Percentiles rank a stretch among this genome's conserved stretches.
Conservation (phyloP, 1,140 invertebrate genomes). For the Drosophila simulans region DNA sequence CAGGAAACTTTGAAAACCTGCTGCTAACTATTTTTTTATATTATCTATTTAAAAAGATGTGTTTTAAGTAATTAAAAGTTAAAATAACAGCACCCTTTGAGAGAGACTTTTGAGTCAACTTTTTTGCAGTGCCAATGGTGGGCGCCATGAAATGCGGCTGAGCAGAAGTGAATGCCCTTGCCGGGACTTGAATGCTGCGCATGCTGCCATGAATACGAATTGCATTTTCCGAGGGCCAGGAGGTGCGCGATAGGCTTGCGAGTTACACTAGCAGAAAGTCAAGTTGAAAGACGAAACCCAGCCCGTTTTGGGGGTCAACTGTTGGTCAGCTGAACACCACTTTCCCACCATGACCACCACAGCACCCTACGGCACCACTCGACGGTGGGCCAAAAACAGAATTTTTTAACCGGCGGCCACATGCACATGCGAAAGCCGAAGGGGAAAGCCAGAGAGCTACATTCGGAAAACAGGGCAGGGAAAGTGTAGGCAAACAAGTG, state of each 20-base stretch:
- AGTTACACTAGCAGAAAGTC: conserved; percentile 66
- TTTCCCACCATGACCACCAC: conserved; percentile 3
- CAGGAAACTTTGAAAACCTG: too few species aligned
- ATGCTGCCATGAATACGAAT: conserved; percentile 75
- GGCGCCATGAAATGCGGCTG: conserved; percentile 17
- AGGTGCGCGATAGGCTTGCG: conserved; percentile 14
- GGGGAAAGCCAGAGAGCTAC: conserved; percentile 7
- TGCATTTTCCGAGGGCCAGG: conserved; percentile 40
- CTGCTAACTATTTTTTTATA: too few species aligned
- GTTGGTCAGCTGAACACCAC: conserved; percentile 26
- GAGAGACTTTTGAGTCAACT: neutral
- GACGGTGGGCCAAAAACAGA: conserved; percentile 41
- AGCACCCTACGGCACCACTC: conserved; percentile 16
- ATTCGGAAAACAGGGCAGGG: conserved; percentile 36
- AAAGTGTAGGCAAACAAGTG: conserved; percentile 52
- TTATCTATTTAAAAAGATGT: too few species aligned
- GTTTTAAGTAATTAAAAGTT: too few species aligned
- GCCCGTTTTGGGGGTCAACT: conserved; percentile 62
- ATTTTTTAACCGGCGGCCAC: conserved; percentile 57
- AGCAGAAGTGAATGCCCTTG: conserved; percentile 45
- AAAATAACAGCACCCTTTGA: too few species aligned
- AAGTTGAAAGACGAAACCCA: conserved; percentile 77
- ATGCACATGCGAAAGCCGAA: conserved; percentile 19
- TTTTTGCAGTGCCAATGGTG: conserved; percentile 1
- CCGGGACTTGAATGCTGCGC: conserved; percentile 11